Evolutionary conservation across 2,888 invertebrate genomes (phyloP).

Genomic region (Epistrophe grossulariae): DNA sequence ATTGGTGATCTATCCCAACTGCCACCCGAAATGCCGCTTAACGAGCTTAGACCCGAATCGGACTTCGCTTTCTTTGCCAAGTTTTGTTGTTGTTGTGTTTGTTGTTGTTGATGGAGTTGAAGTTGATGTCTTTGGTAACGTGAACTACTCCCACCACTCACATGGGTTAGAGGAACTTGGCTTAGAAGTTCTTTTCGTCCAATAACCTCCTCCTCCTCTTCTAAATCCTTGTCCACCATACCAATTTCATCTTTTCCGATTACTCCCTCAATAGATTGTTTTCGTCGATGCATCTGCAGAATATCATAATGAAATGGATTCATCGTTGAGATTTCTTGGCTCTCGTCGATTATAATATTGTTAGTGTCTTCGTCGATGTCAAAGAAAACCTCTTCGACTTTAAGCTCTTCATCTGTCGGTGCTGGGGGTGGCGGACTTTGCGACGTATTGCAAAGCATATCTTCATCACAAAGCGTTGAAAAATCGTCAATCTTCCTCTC

Average conservation of each 20-base stretch:
- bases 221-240: not conserved
- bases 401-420: slow-evolving; percentile 86
- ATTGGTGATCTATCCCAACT: slow-evolving; percentile 94
- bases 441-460: slow-evolving; percentile 82
- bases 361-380: slow-evolving; percentile 64
- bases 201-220: slow-evolving; percentile 8
- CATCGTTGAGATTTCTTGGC: slow-evolving; percentile 72
- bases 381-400: slow-evolving; percentile 62
- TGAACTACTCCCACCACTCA: not conserved
- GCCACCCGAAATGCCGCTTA: slow-evolving; percentile 90
- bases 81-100: slow-evolving; percentile 16
- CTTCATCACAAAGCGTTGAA: slow-evolving; percentile 76
- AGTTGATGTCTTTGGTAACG: slow-evolving; percentile 46
- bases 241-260: not conserved
- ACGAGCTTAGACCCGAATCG: slow-evolving; percentile 93
- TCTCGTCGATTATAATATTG: slow-evolving; percentile 56
- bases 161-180: slow-evolving; percentile 38
- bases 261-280: slow-evolving; percentile 7
- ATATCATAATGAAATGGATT: slow-evolving; percentile 80
- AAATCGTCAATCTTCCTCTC: slow-evolving; percentile 78
- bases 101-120: slow-evolving; percentile 26
- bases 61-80: slow-evolving; percentile 87
- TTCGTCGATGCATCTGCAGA: slow-evolving; percentile 73
- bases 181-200: not conserved
- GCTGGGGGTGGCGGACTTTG: slow-evolving; percentile 93